Percentiles rank a stretch among this genome's conserved stretches.
phyloP scores from a whole-genome alignment of 2,113 vertebrate genomes.

The Albula glossodonta region DNA sequence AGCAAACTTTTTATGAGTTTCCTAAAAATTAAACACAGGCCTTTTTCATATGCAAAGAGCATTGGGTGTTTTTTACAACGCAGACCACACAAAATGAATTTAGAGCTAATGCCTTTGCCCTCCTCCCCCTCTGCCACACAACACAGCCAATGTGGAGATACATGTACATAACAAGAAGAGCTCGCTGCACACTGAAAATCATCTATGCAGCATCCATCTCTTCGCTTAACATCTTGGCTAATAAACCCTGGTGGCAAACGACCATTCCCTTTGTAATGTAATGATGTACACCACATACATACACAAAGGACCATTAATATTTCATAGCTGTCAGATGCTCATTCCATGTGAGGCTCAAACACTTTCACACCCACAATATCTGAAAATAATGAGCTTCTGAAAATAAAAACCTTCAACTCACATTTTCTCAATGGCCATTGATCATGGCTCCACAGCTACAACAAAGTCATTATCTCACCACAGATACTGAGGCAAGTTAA shows the following conservation, averaged over 20 bases:
- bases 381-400: slow-evolving; percentile 74
- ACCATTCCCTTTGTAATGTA: slow-evolving; percentile 69
- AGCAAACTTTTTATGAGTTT: slow-evolving; percentile 91
- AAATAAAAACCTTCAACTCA: slow-evolving; percentile 45
- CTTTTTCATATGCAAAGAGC: slow-evolving; percentile 87
- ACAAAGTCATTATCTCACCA: neutral
- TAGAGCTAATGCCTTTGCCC: slow-evolving; percentile 72
- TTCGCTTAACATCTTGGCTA: slow-evolving; percentile 64
- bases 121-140: slow-evolving; percentile 63
- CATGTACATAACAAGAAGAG: slow-evolving; percentile 32
- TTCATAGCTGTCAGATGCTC: slow-evolving; percentile 68
- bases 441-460: neutral
- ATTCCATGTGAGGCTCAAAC: slow-evolving; percentile 65
- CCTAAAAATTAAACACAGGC: slow-evolving; percentile 92
- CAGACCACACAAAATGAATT: slow-evolving; percentile 95
- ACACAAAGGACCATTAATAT: slow-evolving; percentile 73
- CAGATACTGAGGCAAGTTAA: neutral
- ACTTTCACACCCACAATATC: slow-evolving; percentile 58
- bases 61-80: slow-evolving; percentile 80
- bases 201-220: slow-evolving; percentile 40
- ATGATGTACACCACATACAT: slow-evolving; percentile 67
- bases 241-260: slow-evolving; percentile 69
- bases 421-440: neutral
- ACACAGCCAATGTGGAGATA: slow-evolving; percentile 44
- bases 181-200: slow-evolving; percentile 48